phyloP scores from a whole-genome alignment of 2,797 vertebrate genomes.

The Pristis pectinata region DNA sequence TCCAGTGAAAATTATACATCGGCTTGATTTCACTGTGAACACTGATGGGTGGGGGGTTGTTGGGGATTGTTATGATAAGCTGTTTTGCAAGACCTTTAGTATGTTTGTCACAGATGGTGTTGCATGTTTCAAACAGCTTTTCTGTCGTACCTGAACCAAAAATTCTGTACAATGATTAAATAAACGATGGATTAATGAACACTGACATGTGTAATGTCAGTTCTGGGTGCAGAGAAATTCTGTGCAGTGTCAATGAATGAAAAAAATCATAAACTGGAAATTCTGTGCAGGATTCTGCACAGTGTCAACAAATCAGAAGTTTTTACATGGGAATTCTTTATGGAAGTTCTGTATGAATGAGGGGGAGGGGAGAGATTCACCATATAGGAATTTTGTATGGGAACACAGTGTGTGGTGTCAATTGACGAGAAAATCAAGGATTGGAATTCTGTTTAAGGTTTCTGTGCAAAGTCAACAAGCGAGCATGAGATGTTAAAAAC shows the following conservation, averaged over 20 bases:
- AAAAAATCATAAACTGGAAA: neutral
- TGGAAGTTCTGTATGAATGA: too few species aligned
- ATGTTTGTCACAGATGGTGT: neutral
- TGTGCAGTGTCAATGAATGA: neutral
- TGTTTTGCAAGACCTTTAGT: neutral
- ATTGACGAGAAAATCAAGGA: too few species aligned
- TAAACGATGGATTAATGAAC: neutral
- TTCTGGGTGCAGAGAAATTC: neutral
- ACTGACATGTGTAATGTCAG: neutral
- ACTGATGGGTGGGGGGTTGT: neutral
- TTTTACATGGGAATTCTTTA: too few species aligned
- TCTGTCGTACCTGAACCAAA: neutral
- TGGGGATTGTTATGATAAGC: neutral
- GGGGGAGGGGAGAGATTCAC: too few species aligned
- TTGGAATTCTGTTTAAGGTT: too few species aligned
- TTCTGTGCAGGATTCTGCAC: neutral
- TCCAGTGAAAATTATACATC: neutral
- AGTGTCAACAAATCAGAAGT: too few species aligned
- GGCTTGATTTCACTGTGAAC: constrained; percentile 2
- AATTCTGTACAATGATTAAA: neutral
- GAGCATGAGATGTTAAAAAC: too few species aligned
- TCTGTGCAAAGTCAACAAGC: too few species aligned
- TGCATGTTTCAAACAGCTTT: neutral
- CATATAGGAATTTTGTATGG: too few species aligned
- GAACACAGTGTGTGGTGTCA: too few species aligned